Conservation (phyloP, 2,888 invertebrate genomes). For the Beris morrisii region DNA sequence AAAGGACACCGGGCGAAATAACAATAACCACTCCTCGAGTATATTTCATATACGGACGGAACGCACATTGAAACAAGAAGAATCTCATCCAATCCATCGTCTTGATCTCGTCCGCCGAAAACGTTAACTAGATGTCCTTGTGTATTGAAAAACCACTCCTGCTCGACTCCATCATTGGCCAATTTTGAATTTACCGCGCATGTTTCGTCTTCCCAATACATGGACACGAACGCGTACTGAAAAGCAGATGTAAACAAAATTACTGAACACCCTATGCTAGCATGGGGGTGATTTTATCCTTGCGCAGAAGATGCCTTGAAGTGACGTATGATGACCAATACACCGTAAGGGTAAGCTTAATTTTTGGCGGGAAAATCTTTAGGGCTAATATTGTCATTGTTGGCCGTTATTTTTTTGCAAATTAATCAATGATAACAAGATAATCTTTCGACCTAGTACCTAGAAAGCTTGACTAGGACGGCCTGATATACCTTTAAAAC, state of each 20-base stretch:
- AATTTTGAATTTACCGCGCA: conserved; percentile 37
- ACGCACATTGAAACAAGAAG: conserved; percentile 2
- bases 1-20: not conserved
- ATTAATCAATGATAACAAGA: too few relatives aligned
- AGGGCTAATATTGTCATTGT: too few relatives aligned
- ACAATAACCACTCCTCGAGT: not conserved
- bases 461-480: too few relatives aligned
- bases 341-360: too few relatives aligned
- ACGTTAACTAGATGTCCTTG: conserved; percentile 26
- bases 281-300: not conserved
- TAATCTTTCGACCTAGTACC: too few relatives aligned
- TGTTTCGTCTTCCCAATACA: conserved; percentile 15
- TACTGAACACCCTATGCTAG: not conserved
- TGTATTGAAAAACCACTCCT: conserved; percentile 40
- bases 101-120: conserved; percentile 12
- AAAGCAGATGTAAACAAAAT: not conserved
- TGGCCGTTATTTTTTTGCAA: too few relatives aligned
- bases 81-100: conserved; percentile 17
- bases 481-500: too few relatives aligned
- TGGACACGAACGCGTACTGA: not conserved
- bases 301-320: conserved; percentile 5
- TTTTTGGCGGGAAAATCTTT: conserved; percentile 21
- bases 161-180: conserved; percentile 38
- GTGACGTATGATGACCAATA: too few relatives aligned
- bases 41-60: not conserved